phyloP scores from a whole-genome alignment of 2,888 invertebrate genomes.

The Eurytoma californica region DNA sequence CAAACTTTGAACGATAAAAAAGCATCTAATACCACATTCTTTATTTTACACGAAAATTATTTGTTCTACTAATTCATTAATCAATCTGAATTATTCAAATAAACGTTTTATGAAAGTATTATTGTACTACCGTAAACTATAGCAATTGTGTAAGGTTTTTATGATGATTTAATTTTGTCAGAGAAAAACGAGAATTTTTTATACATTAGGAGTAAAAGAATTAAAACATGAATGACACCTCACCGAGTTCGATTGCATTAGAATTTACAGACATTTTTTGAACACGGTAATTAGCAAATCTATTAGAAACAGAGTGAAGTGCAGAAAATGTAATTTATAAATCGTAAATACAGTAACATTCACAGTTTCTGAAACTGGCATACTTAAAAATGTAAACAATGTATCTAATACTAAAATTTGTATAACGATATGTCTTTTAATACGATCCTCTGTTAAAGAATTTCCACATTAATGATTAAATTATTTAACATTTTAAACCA shows the following conservation, averaged over 20 bases:
- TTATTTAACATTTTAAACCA: too few species aligned
- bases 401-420: not conserved
- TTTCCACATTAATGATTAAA: too few species aligned
- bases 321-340: not conserved
- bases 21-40: not conserved
- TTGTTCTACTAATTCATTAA: not conserved
- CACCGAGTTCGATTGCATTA: conserved; percentile 37
- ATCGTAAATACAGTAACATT: not conserved
- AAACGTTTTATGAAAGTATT: not conserved
- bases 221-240: conserved; percentile 28
- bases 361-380: not conserved
- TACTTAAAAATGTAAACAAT: not conserved
- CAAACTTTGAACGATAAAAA: too few species aligned
- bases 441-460: not conserved
- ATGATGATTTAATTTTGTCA: not conserved
- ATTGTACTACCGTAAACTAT: not conserved
- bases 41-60: not conserved
- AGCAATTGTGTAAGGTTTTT: not conserved
- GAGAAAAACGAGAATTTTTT: conserved; percentile 2
- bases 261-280: conserved; percentile 15
- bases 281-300: not conserved
- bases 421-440: not conserved
- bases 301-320: not conserved
- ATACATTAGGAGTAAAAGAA: conserved; percentile 5
- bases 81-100: not conserved